Conservation (phyloP, 2,797 vertebrate species). For the Artibeus lituratus region DNA sequence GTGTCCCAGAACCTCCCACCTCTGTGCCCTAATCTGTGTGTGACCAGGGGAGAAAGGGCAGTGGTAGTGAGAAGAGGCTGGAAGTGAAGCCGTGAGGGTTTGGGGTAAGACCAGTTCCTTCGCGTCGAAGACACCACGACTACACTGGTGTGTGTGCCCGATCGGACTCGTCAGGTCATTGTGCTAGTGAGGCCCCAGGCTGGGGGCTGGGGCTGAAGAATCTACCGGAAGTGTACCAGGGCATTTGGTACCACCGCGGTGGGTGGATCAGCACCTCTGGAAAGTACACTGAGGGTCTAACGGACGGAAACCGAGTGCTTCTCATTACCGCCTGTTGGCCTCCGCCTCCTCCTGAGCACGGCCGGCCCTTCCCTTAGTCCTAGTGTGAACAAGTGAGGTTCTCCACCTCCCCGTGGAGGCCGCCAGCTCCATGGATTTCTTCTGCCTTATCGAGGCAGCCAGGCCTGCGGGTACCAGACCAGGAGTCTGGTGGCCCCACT, state of each 20-base stretch:
- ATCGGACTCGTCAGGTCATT: too few species aligned
- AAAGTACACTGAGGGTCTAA: background rate
- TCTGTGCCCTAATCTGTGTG: background rate
- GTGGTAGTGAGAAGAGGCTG: background rate
- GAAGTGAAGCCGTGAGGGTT: background rate
- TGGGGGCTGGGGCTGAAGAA: background rate
- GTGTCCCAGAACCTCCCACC: background rate
- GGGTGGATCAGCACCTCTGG: background rate
- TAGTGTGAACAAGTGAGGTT: background rate
- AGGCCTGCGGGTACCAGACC: background rate
- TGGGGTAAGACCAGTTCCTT: background rate
- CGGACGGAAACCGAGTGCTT: background rate
- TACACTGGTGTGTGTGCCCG: background rate
- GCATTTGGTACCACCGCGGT: fast-evolving
- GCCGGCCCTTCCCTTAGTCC: background rate
- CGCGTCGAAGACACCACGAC: background rate
- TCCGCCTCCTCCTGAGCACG: background rate
- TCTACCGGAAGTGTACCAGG: background rate
- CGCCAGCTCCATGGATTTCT: background rate
- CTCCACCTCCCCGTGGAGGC: background rate
- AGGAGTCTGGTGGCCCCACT: background rate
- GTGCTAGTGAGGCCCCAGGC: background rate
- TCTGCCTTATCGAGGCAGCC: background rate
- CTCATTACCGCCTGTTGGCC: background rate
- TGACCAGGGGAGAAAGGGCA: fast-evolving